Evolutionary conservation across 1,140 invertebrate species (phyloP).

Genomic region (Diplogasteroides magnus): DNA sequence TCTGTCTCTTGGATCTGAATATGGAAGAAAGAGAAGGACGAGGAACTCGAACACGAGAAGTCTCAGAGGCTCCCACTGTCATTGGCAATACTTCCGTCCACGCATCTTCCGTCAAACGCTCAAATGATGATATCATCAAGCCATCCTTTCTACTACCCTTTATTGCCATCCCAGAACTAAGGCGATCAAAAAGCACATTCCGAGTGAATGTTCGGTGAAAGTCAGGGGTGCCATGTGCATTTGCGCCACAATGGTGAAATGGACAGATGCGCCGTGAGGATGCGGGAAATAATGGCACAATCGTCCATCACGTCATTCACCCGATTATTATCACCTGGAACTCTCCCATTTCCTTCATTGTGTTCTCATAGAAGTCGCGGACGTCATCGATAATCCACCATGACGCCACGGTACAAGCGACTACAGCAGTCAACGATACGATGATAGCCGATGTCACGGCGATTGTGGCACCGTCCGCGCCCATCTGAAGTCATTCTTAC

Average conservation of each 20-base stretch:
- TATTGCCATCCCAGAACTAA: no score
- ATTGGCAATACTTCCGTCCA: conserved; percentile 19
- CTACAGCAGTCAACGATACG: conserved; percentile 7
- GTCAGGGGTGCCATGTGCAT: no score
- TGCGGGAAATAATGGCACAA: background rate
- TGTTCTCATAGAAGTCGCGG: conserved; percentile 16
- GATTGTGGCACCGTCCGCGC: background rate
- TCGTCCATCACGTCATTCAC: no score
- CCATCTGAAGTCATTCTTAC: no score
- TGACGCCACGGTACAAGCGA: conserved; percentile 2
- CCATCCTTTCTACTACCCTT: no score
- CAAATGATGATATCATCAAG: background rate
- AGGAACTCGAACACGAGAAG: conserved; percentile 2
- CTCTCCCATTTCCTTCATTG: conserved; percentile 5
- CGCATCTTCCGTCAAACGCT: conserved; percentile 21
- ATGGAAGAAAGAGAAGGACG: background rate
- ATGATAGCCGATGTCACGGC: background rate
- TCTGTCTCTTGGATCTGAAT: conserved; percentile 7
- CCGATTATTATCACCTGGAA: no score
- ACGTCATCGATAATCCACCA: conserved; percentile 15
- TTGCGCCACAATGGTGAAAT: no score
- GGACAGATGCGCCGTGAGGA: background rate
- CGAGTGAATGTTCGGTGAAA: background rate
- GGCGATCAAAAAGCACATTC: no score
- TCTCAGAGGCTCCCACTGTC: background rate